Evolutionary conservation across 2,888 invertebrate species (phyloP), one percentile per base, ranked within the genome.

Genomic region (Chalcis sispes): DNA sequence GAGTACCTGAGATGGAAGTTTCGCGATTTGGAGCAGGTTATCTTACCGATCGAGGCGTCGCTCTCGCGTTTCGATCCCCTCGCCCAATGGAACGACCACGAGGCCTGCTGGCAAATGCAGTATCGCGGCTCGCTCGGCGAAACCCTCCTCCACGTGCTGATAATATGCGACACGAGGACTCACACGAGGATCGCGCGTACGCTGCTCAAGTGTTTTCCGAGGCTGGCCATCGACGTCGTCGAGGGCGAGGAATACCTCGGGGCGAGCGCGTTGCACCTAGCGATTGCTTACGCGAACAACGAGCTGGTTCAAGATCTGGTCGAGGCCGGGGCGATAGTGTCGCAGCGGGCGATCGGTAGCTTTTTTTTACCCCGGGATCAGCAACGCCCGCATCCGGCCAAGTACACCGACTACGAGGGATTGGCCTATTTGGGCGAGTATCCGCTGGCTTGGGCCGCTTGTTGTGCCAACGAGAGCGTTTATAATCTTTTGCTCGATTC

Each of bases 51-150:
- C 76, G 96, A 96, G 88, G 95, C 96, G 0, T 95, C 95, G 0
- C 89, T 96, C 0, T 94, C 96, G 27, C 92, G 93, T 0, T 95
- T 96, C 85, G 97, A 97, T 87, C 96, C 97, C 0, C 90, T 97
- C 27, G 94, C 95, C 0, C 95, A 95, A 85, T 96, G 96, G 96
- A 91, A 91, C 79, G 96, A 97, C 86, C 97, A 97, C 89, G 95
- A 95, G 80, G 98, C 98, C 0, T 98, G 98, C 87, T 99, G 99
- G 99, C 96, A 98, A 89, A 96, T 99, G 95, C 95, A 96, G 84
- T 96, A 96, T 86, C 92, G 99, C 13, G 99, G 99, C 0, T 96
- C 97, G 0, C 90, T 99, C 0, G 99, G 99, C 0, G 99, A 99
- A 90, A 97, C 96, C 2, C 90, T 98, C 1, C 91, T 99, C 13